phyloP scores from a whole-genome alignment of 2,113 vertebrate genomes.

The Laticauda colubrina region DNA sequence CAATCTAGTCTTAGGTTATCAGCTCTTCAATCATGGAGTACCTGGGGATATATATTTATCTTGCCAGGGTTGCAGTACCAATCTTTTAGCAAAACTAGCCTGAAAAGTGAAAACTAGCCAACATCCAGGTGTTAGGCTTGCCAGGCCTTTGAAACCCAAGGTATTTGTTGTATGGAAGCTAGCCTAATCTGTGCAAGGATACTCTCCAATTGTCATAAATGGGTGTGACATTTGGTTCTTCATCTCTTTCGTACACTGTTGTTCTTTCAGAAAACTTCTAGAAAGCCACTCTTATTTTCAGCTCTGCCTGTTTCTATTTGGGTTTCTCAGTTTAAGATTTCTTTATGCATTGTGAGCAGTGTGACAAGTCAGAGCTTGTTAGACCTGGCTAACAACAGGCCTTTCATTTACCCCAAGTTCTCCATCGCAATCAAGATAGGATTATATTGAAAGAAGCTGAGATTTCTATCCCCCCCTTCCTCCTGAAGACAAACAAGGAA shows the following conservation, averaged over 20 bases:
- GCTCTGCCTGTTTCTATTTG: not conserved
- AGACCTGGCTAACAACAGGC: slow-evolving; percentile 5
- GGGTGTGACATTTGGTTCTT: slow-evolving; percentile 2
- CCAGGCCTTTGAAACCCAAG: slow-evolving; percentile 1
- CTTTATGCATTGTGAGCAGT: not conserved
- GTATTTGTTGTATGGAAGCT: not conserved
- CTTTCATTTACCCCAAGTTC: not conserved
- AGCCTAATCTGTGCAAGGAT: not conserved
- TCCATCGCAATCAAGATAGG: not conserved
- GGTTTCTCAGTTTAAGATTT: not conserved
- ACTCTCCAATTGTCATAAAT: slow-evolving; percentile 23
- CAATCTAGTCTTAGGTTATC: not conserved
- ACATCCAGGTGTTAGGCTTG: too few species aligned
- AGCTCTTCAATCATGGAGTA: not conserved
- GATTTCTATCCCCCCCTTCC: not conserved
- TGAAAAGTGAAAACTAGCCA: not conserved
- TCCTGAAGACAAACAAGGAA: not conserved
- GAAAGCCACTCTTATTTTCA: slow-evolving; percentile 20
- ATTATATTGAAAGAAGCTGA: not conserved
- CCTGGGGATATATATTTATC: not conserved
- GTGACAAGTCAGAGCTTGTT: slow-evolving; percentile 19
- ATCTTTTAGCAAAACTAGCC: not conserved
- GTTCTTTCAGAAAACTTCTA: slow-evolving; percentile 17
- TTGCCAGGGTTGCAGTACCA: not conserved
- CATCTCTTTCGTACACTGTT: not conserved